A percentile compares a stretch with the other conserved stretches of the same genome.
phyloP scores from a whole-genome alignment of 2,888 invertebrate species.

The Drosophila pseudotakahashii region DNA sequence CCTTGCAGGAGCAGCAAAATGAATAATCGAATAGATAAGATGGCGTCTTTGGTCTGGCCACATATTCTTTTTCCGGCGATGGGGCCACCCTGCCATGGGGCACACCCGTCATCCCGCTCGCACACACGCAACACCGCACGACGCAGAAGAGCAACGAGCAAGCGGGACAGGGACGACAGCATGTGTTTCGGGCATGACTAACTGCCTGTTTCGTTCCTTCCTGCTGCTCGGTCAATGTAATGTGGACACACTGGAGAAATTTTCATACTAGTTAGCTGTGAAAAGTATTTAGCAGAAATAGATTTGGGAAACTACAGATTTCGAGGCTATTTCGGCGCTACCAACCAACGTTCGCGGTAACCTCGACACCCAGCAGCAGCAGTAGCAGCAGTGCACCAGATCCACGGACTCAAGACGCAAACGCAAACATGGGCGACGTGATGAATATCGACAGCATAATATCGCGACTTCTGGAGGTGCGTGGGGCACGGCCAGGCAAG shows the following conservation, averaged over 20 bases:
- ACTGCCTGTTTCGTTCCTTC: conserved; percentile 57
- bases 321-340: conserved; percentile 56
- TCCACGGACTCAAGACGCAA: conserved; percentile 20
- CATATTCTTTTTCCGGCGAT: background rate
- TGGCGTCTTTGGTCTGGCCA: conserved; percentile 22
- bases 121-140: conserved; percentile 18
- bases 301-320: conserved; percentile 62
- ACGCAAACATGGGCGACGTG: conserved; percentile 81
- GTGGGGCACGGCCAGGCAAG: conserved; percentile 99
- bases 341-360: conserved; percentile 59
- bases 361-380: conserved; percentile 44
- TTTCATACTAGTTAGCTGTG: conserved; percentile 79
- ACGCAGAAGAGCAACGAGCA: conserved; percentile 32
- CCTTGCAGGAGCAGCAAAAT: too few species aligned
- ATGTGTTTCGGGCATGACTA: conserved; percentile 47
- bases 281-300: conserved; percentile 71
- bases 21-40: conserved; percentile 19
- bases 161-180: conserved; percentile 33
- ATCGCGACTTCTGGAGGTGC: conserved; percentile 87
- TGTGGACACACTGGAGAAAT: conserved; percentile 74
- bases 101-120: background rate
- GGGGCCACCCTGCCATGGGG: conserved; percentile 1
- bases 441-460: conserved; percentile 84
- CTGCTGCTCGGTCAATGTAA: conserved; percentile 52
- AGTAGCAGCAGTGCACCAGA: conserved; percentile 52